Evolutionary conservation across 1,140 invertebrate genomes (phyloP).

Genomic region (Platorchestia sp.): DNA sequence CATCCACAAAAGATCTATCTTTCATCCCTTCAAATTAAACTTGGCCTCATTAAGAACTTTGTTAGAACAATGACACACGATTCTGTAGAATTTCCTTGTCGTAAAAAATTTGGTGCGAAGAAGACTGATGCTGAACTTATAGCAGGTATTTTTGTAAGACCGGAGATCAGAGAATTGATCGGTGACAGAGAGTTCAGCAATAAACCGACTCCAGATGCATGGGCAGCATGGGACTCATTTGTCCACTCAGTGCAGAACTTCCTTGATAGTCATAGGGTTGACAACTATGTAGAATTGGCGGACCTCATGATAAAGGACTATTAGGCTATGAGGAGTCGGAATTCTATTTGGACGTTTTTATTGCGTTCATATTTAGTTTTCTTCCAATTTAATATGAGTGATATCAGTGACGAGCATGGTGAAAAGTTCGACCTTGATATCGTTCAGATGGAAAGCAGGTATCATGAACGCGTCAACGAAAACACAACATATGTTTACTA

Average conservation of each 20-base stretch:
- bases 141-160: not conserved
- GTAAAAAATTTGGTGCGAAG: not conserved
- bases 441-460: no score
- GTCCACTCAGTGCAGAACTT: not conserved
- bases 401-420: not conserved
- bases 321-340: not conserved
- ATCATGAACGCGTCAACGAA: not conserved
- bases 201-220: not conserved
- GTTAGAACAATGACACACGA: not conserved
- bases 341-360: not conserved
- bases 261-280: not conserved
- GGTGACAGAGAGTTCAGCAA: not conserved
- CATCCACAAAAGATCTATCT: not conserved
- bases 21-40: not conserved
- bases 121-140: not conserved
- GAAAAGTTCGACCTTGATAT: not conserved
- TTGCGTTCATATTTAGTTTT: not conserved
- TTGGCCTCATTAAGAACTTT: not conserved
- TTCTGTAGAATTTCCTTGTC: not conserved
- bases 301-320: not conserved
- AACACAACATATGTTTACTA: not conserved
- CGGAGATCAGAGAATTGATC: slow-evolving; percentile 2
- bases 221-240: not conserved
- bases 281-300: not conserved
- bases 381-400: not conserved